Percentiles rank a stretch among this genome's conserved stretches.
phyloP scores from a whole-genome alignment of 2,113 vertebrate species.

The Tachuris rubrigastra region DNA sequence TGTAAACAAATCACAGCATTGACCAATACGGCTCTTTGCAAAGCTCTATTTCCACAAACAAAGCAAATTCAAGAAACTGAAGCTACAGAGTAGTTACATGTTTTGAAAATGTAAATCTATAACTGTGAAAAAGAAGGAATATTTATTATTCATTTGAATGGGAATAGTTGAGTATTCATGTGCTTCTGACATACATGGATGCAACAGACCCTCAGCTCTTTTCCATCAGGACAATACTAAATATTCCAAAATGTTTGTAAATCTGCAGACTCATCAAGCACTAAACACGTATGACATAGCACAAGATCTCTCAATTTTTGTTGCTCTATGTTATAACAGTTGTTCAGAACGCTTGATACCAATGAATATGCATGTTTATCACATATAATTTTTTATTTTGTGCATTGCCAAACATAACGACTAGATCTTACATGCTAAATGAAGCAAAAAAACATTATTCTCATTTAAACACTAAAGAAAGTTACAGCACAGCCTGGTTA shows the following conservation, averaged over 20 bases:
- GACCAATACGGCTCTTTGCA: neutral
- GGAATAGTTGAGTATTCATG: neutral
- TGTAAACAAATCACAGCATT: conserved; percentile 12
- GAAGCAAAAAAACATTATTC: neutral
- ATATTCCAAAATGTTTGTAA: neutral
- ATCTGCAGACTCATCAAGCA: neutral
- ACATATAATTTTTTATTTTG: neutral
- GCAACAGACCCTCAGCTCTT: neutral
- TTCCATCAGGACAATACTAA: neutral
- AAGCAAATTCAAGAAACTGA: neutral
- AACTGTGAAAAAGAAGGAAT: neutral
- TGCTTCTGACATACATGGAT: neutral
- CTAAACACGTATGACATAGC: neutral
- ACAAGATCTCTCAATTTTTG: neutral
- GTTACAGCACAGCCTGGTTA: neutral
- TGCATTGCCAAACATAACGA: neutral
- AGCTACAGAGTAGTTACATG: neutral
- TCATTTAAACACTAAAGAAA: neutral
- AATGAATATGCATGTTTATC: neutral
- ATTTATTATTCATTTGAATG: neutral
- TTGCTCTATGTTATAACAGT: neutral
- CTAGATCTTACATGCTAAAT: neutral
- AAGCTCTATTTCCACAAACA: neutral
- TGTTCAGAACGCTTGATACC: neutral
- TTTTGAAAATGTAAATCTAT: neutral